Conservation (phyloP, 2,113 vertebrate genomes). For the Thunnus thynnus region DNA sequence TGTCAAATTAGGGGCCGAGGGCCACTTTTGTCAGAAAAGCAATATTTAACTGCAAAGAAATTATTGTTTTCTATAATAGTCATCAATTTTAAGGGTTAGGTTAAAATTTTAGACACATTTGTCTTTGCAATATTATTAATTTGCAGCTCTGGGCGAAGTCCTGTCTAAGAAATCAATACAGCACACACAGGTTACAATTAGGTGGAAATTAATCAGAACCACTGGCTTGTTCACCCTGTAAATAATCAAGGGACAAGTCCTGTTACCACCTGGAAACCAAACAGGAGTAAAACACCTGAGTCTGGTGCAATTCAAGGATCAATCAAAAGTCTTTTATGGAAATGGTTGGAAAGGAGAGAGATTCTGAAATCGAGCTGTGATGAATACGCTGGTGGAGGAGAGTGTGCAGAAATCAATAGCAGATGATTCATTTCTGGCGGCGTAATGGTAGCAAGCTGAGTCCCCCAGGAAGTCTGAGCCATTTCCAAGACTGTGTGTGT, state of each 20-base stretch:
- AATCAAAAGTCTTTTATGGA: constrained; percentile 78
- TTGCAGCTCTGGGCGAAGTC: constrained; percentile 69
- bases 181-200: constrained; percentile 78
- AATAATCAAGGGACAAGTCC: constrained; percentile 73
- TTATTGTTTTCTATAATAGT: constrained; percentile 63
- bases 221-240: constrained; percentile 60
- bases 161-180: constrained; percentile 73
- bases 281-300: constrained; percentile 55
- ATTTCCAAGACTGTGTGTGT: constrained; percentile 35
- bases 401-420: constrained; percentile 75
- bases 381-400: constrained; percentile 64
- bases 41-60: constrained; percentile 74
- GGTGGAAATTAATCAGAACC: constrained; percentile 78
- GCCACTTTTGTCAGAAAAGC: constrained; percentile 68
- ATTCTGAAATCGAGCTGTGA: constrained; percentile 71
- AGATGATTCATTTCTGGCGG: constrained; percentile 76
- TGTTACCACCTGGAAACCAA: constrained; percentile 54
- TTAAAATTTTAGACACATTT: constrained; percentile 74
- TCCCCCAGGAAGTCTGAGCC: constrained; percentile 57
- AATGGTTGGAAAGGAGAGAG: constrained; percentile 66
- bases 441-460: constrained; percentile 71
- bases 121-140: constrained; percentile 77
- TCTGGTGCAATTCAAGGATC: constrained; percentile 58
- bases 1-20: constrained; percentile 47
- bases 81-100: constrained; percentile 64